A percentile compares a stretch with the other conserved stretches of the same genome.
phyloP scores from a whole-genome alignment of 2,888 invertebrate genomes.

The Scaeva pyrastri region DNA sequence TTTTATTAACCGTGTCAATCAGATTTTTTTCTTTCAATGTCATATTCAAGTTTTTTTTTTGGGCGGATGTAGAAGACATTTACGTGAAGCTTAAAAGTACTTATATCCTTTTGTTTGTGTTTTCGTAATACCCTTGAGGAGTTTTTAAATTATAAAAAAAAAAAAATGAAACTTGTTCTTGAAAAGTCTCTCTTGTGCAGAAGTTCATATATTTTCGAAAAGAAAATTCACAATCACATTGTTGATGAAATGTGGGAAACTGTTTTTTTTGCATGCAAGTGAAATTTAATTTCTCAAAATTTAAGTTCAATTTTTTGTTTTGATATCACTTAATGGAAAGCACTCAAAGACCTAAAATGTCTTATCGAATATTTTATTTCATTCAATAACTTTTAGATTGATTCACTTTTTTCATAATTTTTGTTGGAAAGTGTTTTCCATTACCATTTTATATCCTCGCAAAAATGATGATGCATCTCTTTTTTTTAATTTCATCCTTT shows the following conservation, averaged over 20 bases:
- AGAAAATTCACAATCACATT: too few relatives aligned
- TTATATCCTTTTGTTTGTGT: background rate
- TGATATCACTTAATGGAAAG: too few relatives aligned
- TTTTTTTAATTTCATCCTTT: background rate
- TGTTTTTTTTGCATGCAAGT: too few relatives aligned
- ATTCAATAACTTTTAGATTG: too few relatives aligned
- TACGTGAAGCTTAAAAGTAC: background rate
- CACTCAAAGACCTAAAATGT: too few relatives aligned
- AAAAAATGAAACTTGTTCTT: background rate
- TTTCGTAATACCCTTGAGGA: background rate
- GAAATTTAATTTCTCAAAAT: too few relatives aligned
- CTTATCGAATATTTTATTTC: too few relatives aligned
- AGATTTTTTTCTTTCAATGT: background rate
- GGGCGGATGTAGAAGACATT: too few relatives aligned
- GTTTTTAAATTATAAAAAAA: background rate
- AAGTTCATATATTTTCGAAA: too few relatives aligned
- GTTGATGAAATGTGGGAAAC: too few relatives aligned
- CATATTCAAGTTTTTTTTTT: background rate
- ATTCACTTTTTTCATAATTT: constrained; percentile 6
- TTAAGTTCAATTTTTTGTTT: too few relatives aligned
- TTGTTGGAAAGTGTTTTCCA: background rate
- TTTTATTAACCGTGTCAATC: background rate
- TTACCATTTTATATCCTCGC: background rate
- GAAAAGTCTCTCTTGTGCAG: background rate
- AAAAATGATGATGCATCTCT: background rate